Base-by-base conservation (phyloP, 1,140 invertebrate species). In the Augochlora pura region DNA sequence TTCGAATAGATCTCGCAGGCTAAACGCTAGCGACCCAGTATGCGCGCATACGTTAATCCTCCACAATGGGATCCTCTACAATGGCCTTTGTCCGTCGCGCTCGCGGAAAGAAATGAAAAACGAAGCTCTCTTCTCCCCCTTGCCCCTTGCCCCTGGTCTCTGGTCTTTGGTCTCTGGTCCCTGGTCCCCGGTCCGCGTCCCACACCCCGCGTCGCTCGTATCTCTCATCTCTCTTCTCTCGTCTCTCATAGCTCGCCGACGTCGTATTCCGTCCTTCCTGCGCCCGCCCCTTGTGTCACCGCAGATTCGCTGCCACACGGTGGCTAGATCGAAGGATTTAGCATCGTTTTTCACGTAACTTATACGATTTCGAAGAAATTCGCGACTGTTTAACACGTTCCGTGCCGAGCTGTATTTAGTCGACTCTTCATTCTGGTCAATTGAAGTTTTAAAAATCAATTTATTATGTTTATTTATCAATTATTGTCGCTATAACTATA, bases 61-160 rank as follows among this genome's bases (percentile, higher is more conserved):
- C 75, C 54, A 87, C 85, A 87, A 87, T 87, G 74, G 86, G 86
- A 87, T 87, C 70, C 86, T 87, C 80, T 75, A 87, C 86, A 87
- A 87, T 87, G 77, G 86, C 86, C 86, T 87, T 87, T 87, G 86
- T 87, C 86, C 86, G 83, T 71, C 69, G 73, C 62, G 80, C 85
- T 80, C 76, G 80, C 78, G 86, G 76, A 87, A 87, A 87, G 86
- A 87, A 87, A 87, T 86, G 85, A 87, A 87, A 87, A 87, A 85
- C 82, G 86, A 83, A 86, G 60, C 85, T 46, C 77, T 60, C 78
- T 75, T 69, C 52, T 62, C 27, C 72, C 25, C 60, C 12, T 66
- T 25, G 14, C 52, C 57, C 64, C 57, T 38, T 21, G 25, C n/a
- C 42, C 54, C 21, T 7, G n/a, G 54, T 32, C 32, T 4, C 1